Percentiles rank a stretch among this genome's conserved stretches.
These are phyloP conservation scores for Gnatocerus cornutus DNA, from an alignment of 2,888 invertebrate genomes.

Conservation along the genomic window DNA sequence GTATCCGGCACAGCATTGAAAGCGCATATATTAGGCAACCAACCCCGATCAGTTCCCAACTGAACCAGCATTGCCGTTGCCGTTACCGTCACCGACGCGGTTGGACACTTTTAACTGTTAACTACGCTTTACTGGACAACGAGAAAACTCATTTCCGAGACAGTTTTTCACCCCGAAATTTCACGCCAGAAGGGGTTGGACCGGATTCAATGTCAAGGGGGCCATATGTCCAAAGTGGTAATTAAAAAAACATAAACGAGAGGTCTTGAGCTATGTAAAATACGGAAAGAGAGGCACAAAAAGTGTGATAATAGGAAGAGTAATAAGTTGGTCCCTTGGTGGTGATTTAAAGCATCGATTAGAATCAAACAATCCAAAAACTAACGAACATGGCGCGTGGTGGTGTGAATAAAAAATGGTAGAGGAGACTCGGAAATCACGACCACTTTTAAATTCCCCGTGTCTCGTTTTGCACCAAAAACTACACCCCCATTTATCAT, in stretches of 20 bases:
- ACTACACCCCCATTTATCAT: constrained; percentile 47
- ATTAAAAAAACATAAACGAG: no score
- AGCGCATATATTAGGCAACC: constrained; percentile 64
- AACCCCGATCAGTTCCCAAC: constrained; percentile 51
- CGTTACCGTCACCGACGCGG: constrained; percentile 37
- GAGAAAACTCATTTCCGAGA: constrained; percentile 38
- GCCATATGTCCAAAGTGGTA: no score
- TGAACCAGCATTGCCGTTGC: constrained; percentile 34
- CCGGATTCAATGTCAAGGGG: constrained; percentile 14
- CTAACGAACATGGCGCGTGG: no score
- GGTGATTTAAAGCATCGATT: constrained; percentile 43
- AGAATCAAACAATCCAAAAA: constrained; percentile 5
- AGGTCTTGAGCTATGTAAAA: not conserved
- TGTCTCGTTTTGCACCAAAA: constrained; percentile 30
- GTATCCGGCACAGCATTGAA: constrained; percentile 63
- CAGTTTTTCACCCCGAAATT: constrained; percentile 35
- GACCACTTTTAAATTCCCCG: no score
- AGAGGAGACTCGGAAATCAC: no score
- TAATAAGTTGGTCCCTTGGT: constrained; percentile 33
- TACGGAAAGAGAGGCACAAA: not conserved
- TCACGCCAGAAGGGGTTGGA: constrained; percentile 5
- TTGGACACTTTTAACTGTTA: constrained; percentile 44
- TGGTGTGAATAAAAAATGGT: no score
- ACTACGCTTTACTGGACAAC: constrained; percentile 43
- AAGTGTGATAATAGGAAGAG: constrained; percentile 15